Base-by-base conservation (phyloP, 64 coral and sea anemone species). In the Pocillopora verrucosa region DNA sequence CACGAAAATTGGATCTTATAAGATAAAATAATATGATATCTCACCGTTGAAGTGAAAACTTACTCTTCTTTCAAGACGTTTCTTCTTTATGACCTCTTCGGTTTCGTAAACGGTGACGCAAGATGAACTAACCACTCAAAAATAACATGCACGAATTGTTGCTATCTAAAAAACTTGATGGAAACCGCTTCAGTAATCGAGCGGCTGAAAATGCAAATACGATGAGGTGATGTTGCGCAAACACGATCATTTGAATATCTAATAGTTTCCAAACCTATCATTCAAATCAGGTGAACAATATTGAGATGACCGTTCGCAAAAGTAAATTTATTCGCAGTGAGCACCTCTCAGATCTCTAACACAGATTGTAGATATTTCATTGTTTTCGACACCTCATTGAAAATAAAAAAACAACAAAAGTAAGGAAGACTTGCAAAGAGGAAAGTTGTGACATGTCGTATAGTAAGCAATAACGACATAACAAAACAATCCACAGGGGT, bases 121-220 rank as follows among this genome's bases (percentile, higher is more conserved):
- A 70, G 67, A 11, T 0, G 25, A 70, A 22, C 67, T 26, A 24
- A 11, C 20, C 67, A 51, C 41, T 51, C 67, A 70, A 70, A 63
- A 70, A 24, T 70, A 25, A 5, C n/a, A 25, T 70, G 20, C 20
- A 4, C 67, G 67, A 26, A 70, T 5, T n/a, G 22, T 24, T 25
- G 19, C 6, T 19, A 70, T 7, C 41, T 4, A 7, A 24, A 70
- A 70, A 70, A n/a, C 67, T 70, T 11, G 11, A 70, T 10, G 20
- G 11, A 11, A 24, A 3, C 0, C 20, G 25, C 67, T 11, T 30
- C 7, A 51, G 41, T 56, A 15, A 59, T 15, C 20, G 2, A 78
- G 16, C 20, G 22, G 3, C 10, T 78, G 76, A 85, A 30, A 85
- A 85, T 72, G 76, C 64, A 14, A 79, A 79, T 89, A 12, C 41